phyloP scores from a whole-genome alignment of 2,797 vertebrate genomes.

The Poecilia wingei region DNA sequence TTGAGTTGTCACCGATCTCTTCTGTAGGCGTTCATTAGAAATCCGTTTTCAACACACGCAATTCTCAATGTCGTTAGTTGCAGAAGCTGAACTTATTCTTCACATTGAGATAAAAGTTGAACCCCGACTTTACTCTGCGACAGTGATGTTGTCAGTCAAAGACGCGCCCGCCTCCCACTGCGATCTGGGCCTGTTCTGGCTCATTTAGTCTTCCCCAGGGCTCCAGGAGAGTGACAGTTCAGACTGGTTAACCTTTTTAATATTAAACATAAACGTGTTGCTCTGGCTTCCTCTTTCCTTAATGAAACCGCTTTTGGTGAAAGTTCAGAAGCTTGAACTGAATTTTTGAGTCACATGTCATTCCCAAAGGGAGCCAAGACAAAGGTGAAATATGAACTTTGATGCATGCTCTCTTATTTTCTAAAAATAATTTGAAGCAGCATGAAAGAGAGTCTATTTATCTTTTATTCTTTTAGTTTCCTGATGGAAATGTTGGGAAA shows the following conservation, averaged over 20 bases:
- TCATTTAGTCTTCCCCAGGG: constrained; percentile 22
- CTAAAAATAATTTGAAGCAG: constrained; percentile 10
- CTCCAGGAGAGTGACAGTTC: constrained; percentile 15
- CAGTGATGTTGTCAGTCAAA: constrained; percentile 14
- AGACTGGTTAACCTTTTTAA: constrained; percentile 35
- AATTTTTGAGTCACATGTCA: constrained; percentile 10
- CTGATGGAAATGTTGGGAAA: not conserved
- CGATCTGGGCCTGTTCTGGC: constrained; percentile 14
- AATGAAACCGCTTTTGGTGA: constrained; percentile 9
- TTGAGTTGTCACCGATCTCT: constrained; percentile 28
- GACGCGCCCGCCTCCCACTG: not conserved
- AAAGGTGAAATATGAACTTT: constrained; percentile 1
- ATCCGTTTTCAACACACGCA: not conserved
- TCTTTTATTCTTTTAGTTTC: constrained; percentile 7
- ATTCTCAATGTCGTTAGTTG: constrained; percentile 28
- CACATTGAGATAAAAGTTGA: constrained; percentile 29
- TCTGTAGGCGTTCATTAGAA: constrained; percentile 34
- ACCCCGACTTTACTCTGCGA: constrained; percentile 2
- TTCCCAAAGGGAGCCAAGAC: constrained; percentile 9
- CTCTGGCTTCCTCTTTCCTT: constrained; percentile 1
- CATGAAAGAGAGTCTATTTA: not conserved
- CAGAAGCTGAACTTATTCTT: constrained; percentile 37
- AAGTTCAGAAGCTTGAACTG: constrained; percentile 17
- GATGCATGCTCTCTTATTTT: not conserved
- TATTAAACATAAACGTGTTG: constrained; percentile 7